These are phyloP conservation scores for Orthonevra nobilis DNA, from an alignment of 2,888 invertebrate genomes.

Conservation along the genomic window DNA sequence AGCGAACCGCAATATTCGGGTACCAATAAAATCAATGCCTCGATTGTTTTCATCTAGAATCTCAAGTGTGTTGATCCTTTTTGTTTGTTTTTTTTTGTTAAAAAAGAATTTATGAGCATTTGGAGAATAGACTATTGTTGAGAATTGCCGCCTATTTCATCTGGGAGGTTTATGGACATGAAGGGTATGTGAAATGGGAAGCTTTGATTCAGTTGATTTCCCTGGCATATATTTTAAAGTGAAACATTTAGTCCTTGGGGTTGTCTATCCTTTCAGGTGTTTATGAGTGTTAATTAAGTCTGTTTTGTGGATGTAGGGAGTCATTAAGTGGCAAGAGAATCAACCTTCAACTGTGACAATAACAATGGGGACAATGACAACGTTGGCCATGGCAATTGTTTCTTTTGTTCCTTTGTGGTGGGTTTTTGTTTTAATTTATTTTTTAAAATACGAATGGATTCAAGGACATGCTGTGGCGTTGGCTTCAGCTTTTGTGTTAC, in stretches of 20 bases:
- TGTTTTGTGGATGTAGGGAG: conserved; percentile 7
- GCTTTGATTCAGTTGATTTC: conserved; percentile 45
- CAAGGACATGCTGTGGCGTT: conserved; percentile 27
- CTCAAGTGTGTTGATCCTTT: too few relatives aligned
- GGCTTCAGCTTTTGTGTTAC: conserved; percentile 5
- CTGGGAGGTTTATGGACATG: conserved; percentile 28
- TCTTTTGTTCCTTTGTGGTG: conserved; percentile 39
- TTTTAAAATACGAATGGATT: conserved; percentile 32
- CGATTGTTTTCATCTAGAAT: conserved; percentile 55
- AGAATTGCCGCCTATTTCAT: conserved; percentile 34
- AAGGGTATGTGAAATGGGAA: conserved; percentile 40
- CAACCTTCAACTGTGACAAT: conserved; percentile 7
- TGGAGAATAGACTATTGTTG: conserved; percentile 41
- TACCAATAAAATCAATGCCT: conserved; percentile 67
- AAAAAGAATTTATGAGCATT: conserved; percentile 48
- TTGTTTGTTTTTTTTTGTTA: conserved; percentile 37
- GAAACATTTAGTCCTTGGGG: conserved; percentile 8
- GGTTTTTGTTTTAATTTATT: conserved; percentile 21
- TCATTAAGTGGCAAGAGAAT: neutral
- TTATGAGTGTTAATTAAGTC: conserved; percentile 52
- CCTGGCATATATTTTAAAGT: conserved; percentile 32
- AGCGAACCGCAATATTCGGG: conserved; percentile 61
- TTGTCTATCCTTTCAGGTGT: conserved; percentile 3
- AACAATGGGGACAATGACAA: too few relatives aligned
- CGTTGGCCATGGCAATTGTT: conserved; percentile 4